Conservation (phyloP, 2,888 invertebrate species). For the Lymantria monacha region DNA sequence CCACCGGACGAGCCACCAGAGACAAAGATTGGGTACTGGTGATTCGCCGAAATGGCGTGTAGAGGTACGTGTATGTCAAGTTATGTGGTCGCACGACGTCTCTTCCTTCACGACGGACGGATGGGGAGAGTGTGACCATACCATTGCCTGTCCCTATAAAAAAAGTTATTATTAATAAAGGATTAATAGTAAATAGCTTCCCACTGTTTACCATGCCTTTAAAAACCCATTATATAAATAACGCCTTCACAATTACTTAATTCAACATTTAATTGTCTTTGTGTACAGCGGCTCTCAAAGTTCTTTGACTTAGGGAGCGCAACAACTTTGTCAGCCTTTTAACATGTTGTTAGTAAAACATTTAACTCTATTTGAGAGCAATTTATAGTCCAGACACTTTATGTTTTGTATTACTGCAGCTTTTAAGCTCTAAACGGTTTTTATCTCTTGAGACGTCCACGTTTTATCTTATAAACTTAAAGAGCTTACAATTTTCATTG, state of each 20-base stretch:
- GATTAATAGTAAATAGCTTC: no score
- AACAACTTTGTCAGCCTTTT: background rate
- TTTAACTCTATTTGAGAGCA: background rate
- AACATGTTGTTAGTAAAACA: constrained; percentile 1
- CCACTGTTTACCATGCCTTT: background rate
- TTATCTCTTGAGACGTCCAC: background rate
- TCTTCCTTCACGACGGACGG: no score
- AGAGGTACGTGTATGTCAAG: no score
- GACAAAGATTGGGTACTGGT: no score
- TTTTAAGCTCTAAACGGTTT: background rate
- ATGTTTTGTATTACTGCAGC: background rate
- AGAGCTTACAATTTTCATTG: background rate
- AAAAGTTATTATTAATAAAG: no score
- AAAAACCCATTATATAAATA: background rate
- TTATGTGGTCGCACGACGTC: no score
- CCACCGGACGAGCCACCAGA: no score
- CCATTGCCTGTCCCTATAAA: no score
- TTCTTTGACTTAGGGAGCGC: constrained; percentile 2
- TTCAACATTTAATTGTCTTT: constrained; percentile 5
- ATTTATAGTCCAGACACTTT: constrained; percentile 1
- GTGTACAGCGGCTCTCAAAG: constrained; percentile 14
- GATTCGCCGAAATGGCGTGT: no score
- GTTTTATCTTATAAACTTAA: background rate
- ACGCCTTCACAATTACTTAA: background rate
- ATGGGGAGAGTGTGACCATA: no score